phyloP scores from a whole-genome alignment of 2,888 invertebrate species.

The Aquatica leii region DNA sequence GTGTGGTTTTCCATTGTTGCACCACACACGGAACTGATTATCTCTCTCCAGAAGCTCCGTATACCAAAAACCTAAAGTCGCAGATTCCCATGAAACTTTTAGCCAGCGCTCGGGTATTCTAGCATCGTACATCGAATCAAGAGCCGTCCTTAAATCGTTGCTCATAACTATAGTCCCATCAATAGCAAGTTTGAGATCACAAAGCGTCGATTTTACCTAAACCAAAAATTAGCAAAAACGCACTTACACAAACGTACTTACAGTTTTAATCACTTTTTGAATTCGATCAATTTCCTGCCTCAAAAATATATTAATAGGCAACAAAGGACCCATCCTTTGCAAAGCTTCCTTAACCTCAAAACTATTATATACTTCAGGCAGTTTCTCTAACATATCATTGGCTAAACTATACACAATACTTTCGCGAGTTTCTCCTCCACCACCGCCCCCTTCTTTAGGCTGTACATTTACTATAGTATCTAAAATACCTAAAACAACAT shows the following conservation, averaged over 20 bases:
- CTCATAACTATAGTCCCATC: slow-evolving; percentile 99
- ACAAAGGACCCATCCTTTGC: slow-evolving; percentile 88
- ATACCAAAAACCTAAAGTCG: slow-evolving; percentile 98
- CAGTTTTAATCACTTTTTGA: slow-evolving; percentile 80
- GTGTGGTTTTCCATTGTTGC: slow-evolving; percentile 79
- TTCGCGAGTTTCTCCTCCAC: slow-evolving; percentile 93
- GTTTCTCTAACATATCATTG: slow-evolving; percentile 89
- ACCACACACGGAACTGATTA: slow-evolving; percentile 87
- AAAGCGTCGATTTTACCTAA: slow-evolving; percentile 78
- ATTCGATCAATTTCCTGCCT: slow-evolving; percentile 84
- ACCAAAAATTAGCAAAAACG: background rate
- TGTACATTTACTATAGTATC: slow-evolving; percentile 96
- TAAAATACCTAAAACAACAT: slow-evolving; percentile 69
- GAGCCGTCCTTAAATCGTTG: slow-evolving; percentile 82
- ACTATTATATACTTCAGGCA: slow-evolving; percentile 85
- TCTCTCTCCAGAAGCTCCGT: slow-evolving; percentile 94
- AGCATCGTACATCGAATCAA: slow-evolving; percentile 97
- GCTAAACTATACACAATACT: slow-evolving; percentile 90
- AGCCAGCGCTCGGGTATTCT: slow-evolving; percentile 92
- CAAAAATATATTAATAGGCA: slow-evolving; percentile 96
- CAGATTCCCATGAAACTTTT: slow-evolving; percentile 96
- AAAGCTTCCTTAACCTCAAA: slow-evolving; percentile 92
- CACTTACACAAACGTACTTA: slow-evolving; percentile 45
- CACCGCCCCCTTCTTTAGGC: slow-evolving; percentile 94
- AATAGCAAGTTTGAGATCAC: slow-evolving; percentile 91